These are phyloP conservation scores for Anguilla marmorata DNA, from an alignment of 2,797 vertebrate species.

Conservation along the genomic window DNA sequence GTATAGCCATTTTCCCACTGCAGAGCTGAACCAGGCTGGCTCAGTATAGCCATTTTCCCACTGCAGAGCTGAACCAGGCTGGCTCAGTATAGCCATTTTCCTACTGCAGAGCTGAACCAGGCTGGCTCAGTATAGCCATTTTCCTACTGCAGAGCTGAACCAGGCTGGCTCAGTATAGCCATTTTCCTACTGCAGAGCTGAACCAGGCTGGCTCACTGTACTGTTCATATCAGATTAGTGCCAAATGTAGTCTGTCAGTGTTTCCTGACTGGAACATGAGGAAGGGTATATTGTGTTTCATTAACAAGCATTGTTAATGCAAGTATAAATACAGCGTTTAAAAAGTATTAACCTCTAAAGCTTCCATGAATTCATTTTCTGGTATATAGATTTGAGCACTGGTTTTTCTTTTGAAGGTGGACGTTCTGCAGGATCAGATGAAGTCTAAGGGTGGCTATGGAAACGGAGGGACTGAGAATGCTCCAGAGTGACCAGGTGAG, in stretches of 20 bases:
- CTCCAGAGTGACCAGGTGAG: slow-evolving; percentile 71
- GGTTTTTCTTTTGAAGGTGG: slow-evolving; percentile 63
- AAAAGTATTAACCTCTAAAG: background rate
- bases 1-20: background rate
- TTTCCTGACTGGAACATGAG: background rate
- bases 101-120: background rate
- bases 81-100: no score
- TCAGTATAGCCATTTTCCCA: background rate
- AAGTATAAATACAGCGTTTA: background rate
- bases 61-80: background rate
- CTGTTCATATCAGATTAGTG: background rate
- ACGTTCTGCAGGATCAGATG: slow-evolving; percentile 83
- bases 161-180: no score
- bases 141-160: background rate
- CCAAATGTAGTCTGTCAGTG: background rate
- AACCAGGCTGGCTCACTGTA: no score
- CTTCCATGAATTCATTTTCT: background rate
- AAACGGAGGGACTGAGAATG: slow-evolving; percentile 65
- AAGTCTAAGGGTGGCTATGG: slow-evolving; percentile 85
- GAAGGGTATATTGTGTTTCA: background rate
- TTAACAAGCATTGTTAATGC: background rate
- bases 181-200: background rate
- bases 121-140: no score
- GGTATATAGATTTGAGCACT: background rate
- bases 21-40: background rate